phyloP scores from a whole-genome alignment of 2,797 vertebrate species.

The Anas capensis region DNA sequence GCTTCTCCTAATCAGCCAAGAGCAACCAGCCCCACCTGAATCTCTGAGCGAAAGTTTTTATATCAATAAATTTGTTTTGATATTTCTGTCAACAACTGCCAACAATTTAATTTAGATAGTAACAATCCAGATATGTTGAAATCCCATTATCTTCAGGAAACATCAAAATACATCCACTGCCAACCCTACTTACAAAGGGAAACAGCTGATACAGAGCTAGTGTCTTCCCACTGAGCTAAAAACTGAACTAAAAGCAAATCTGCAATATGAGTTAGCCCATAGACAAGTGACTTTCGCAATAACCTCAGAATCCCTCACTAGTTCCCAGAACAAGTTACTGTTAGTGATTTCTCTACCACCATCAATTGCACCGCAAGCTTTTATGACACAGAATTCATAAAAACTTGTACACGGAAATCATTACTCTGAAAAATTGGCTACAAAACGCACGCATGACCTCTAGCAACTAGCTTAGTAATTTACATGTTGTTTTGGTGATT shows the following conservation, averaged over 20 bases:
- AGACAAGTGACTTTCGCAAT: neutral
- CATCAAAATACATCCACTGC: neutral
- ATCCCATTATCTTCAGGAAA: neutral
- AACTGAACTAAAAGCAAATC: neutral
- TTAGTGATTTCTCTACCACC: neutral
- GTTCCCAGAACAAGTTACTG: neutral
- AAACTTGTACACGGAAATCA: neutral
- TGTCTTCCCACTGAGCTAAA: neutral
- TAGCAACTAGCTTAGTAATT: neutral
- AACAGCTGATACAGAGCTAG: neutral
- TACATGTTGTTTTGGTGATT: neutral
- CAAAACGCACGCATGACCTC: neutral
- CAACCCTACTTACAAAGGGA: neutral
- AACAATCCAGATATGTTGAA: neutral
- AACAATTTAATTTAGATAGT: neutral
- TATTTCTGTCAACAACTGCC: neutral
- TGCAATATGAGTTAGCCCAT: neutral
- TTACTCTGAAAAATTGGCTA: neutral
- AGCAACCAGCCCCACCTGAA: neutral
- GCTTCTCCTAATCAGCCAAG: neutral
- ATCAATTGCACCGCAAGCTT: neutral
- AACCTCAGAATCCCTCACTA: neutral
- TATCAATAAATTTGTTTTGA: neutral
- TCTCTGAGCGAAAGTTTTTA: neutral
- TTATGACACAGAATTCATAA: neutral